A percentile compares a stretch with the other conserved stretches of the same genome.
Conservation (phyloP, 2,888 invertebrate genomes). For the Leptinotarsa peninsularis region DNA sequence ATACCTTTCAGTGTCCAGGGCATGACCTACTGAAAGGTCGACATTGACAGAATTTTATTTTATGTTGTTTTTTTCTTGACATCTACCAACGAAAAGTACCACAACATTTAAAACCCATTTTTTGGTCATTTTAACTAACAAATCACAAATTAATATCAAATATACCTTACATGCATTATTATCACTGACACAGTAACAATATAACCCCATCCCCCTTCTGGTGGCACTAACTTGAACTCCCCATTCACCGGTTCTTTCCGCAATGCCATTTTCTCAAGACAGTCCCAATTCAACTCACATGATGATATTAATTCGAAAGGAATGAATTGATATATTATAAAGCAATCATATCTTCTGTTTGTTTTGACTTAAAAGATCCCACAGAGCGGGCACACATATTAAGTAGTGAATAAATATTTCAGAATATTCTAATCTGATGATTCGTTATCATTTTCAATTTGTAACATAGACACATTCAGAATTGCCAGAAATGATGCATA, state of each 20-base stretch:
- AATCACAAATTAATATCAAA: neutral
- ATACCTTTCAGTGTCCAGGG: no score
- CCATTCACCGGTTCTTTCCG: neutral
- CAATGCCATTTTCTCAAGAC: neutral
- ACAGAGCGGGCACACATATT: neutral
- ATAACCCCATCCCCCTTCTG: constrained; percentile 50
- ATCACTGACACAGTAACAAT: constrained; percentile 32
- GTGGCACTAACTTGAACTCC: constrained; percentile 52
- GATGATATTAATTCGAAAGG: neutral
- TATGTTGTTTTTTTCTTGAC: no score
- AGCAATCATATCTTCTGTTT: constrained; percentile 4
- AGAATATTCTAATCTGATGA: constrained; percentile 10
- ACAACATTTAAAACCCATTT: no score
- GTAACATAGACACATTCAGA: neutral
- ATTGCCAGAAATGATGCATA: no score
- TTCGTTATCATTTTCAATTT: neutral
- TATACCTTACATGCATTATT: constrained; percentile 27
- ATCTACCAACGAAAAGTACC: neutral
- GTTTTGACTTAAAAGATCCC: neutral
- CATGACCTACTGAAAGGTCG: no score
- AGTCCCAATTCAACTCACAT: constrained; percentile 1
- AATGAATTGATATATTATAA: neutral
- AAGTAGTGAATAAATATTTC: constrained; percentile 18
- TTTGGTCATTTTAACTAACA: no score
- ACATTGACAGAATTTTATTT: no score